Percentiles rank a stretch among this genome's conserved stretches.
Evolutionary conservation across 2,888 invertebrate species (phyloP).

Genomic region (Bembecia ichneumoniformis): DNA sequence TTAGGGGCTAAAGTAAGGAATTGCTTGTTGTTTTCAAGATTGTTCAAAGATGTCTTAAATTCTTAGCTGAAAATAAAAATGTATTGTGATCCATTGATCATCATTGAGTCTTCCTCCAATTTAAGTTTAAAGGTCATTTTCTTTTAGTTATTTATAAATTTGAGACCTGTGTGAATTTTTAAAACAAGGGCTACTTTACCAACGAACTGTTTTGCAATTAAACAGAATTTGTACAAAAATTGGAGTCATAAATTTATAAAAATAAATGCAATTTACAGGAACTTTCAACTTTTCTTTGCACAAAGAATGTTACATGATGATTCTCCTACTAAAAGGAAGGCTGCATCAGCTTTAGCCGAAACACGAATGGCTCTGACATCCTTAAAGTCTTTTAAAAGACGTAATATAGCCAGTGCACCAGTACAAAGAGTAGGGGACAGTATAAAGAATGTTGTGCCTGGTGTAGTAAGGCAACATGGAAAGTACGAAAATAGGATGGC

Average conservation of each 20-base stretch:
- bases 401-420: constrained; percentile 61
- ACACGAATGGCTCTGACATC: constrained; percentile 84
- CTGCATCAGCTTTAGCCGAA: constrained; percentile 75
- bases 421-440: constrained; percentile 69
- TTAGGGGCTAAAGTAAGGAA: no score
- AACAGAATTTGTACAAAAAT: not conserved
- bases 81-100: no score
- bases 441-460: constrained; percentile 64
- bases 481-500: constrained; percentile 43
- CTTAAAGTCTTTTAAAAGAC: constrained; percentile 77
- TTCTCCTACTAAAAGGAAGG: constrained; percentile 68
- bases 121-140: no score
- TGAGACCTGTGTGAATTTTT: no score
- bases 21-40: no score
- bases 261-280: constrained; percentile 51
- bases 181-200: no score
- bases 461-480: constrained; percentile 61
- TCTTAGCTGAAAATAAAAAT: no score
- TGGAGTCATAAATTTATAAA: not conserved
- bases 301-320: constrained; percentile 78
- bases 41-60: no score
- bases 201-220: no score
- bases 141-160: no score
- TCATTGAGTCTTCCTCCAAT: no score
- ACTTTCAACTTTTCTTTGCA: constrained; percentile 81